Evolutionary conservation across 2,888 invertebrate species (phyloP), one percentile per base, ranked within the genome.

Genomic region (Pachycephus smyrnensis): DNA sequence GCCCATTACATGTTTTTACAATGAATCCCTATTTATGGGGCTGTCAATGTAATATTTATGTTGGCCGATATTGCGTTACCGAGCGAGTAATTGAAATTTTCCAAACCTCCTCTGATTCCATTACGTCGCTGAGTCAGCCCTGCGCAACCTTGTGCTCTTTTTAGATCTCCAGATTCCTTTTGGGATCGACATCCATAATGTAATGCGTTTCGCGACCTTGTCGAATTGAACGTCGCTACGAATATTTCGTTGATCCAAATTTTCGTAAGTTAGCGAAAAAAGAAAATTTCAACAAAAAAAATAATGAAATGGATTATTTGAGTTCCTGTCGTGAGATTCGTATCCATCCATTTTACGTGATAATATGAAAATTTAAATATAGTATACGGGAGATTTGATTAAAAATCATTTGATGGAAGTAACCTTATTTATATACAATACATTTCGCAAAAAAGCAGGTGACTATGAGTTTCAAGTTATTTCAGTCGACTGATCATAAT

Each of bases 21-120:
- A 90, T 89, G 89, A 88, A 89, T 89, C 87, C 89, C 88, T 88
- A 89, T 90, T 90, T 90, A 88, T 88, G 82, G 86, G 86, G 82
- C 88, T 88, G 89, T 89, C 90, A 89, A 90, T 90, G 87, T 81
- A 86, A 88, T 89, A 90, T 91, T 91, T 90, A 91, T 90, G 89
- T 87, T 86, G 82, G 82, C 84, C 86, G 87, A 89, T 90, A 90
- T 90, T 90, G 89, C 88, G 86, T 88, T 86, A 85, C 87, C 86
- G 86, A 88, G 88, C 90, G 89, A 86, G 87, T 90, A 90, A 91
- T 91, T 91, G 90, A 88, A 90, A 87, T 89, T 89, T 90, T 87
- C 86, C 86, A 83, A 83, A 80, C 82, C 82, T 81, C 77, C 81
- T 80, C 77, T 77, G 55, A 55, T 23, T 55, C 55, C 55, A 55